A percentile compares a stretch with the other conserved stretches of the same genome.
phyloP scores from a whole-genome alignment of 2,113 vertebrate genomes.

The Dissostichus mawsoni region DNA sequence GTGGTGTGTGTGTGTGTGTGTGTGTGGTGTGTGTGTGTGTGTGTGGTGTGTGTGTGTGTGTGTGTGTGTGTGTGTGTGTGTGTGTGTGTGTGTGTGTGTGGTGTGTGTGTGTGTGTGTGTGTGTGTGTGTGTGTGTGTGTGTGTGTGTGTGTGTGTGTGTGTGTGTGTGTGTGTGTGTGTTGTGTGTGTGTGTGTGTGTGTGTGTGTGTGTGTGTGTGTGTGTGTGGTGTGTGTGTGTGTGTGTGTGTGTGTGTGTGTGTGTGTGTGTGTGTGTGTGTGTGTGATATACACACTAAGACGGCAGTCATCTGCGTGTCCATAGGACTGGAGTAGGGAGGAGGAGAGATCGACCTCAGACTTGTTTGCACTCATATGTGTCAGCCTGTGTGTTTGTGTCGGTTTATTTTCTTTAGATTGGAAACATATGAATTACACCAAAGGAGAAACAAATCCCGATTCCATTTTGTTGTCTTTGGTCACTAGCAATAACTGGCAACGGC shows the following conservation, averaged over 20 bases:
- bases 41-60: too few species aligned
- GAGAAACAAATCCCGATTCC: not conserved
- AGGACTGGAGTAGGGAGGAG: slow-evolving; percentile 52
- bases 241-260: too few species aligned
- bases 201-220: too few species aligned
- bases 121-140: slow-evolving; percentile 37
- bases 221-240: too few species aligned
- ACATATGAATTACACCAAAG: slow-evolving; percentile 3
- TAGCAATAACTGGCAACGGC: not conserved
- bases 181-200: too few species aligned
- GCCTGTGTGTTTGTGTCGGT: slow-evolving; percentile 5
- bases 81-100: slow-evolving; percentile 60
- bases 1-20: not conserved
- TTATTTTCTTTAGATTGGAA: not conserved
- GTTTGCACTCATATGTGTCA: slow-evolving; percentile 39
- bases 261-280: too few species aligned
- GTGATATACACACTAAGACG: slow-evolving; percentile 29
- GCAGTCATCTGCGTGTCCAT: slow-evolving; percentile 68
- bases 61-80: slow-evolving; percentile 33
- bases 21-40: not conserved
- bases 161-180: not conserved
- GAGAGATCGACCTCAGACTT: slow-evolving; percentile 59
- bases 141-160: not conserved
- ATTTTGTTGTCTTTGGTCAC: not conserved
- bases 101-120: slow-evolving; percentile 7